Evolutionary conservation across 1,140 invertebrate genomes (phyloP), one percentile per base, ranked within the genome.

Genomic region (Scaptodrosophila lebanonensis): DNA sequence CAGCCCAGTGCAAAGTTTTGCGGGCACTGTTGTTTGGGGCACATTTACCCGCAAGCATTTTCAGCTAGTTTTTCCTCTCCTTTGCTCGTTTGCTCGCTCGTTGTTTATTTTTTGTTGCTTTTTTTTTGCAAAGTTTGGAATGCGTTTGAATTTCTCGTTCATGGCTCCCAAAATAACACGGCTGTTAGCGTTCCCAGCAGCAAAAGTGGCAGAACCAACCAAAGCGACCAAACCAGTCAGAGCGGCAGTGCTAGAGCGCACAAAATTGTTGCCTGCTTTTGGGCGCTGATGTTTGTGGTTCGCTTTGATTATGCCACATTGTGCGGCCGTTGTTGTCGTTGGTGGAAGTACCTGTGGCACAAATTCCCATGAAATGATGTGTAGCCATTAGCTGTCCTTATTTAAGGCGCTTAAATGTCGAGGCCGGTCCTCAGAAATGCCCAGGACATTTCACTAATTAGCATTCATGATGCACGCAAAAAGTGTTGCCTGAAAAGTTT

Each of bases 341-440:
- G 44, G 11, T 44, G 39, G 52, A 44, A 33, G 30, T 83, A 83
- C 75, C 76, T 82, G 75, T 63, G 61, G 47, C 66, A 32, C 12
- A 40, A 30, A 49, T 70, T 79, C 65, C 75, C 75, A 79, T 70
- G 57, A 51, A 66, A 51, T 66, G 60, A 65, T 69, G 66, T 58
- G 64, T 57, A 16, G 35, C 9, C 15, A 13, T 16, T 38, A 16
- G 42, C 18, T 50, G 16, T 39, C 38, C 45, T 60, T 36, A 65
- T 82, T 69, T 68, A 79, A 79, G 68, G 59, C 57, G 73, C 73
- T 79, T 72, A 57, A 73, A 51, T 56, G 68, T 42, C 32, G 35
- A 52, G 22, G 22, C 3, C 3, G 22, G 22, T 3, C 22, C 22
- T 25, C 22, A 25, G 8, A 25, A 25, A 25, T 25, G 8, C 8